Base-by-base conservation (phyloP, 2,888 invertebrate genomes). In the Sclerodermus sp. region DNA sequence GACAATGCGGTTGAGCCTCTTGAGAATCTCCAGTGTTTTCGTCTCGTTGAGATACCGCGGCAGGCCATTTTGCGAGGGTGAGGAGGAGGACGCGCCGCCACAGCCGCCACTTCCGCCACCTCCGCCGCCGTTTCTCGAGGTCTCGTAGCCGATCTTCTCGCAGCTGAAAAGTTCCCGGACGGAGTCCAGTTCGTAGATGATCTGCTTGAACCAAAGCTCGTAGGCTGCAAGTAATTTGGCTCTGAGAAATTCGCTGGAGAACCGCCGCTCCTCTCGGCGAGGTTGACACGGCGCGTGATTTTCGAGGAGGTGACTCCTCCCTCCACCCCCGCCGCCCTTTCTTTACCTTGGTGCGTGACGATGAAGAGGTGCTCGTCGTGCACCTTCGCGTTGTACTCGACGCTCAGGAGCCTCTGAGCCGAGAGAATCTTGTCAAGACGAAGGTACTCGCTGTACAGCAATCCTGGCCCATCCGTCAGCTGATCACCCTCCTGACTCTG, bases 201-300 rank as follows among this genome's bases (percentile, higher is more conserved):
- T 96, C 82, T 99, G 98, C 78, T 99, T 99, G 82, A 99, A 99
- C 99, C 98, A 99, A 3, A 99, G 82, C 79, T 99, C 99, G 80
- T 98, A 98, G 0, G 96, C 95, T 95, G 79, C 42, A 83, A 83
- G 39, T 3, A 44, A 13, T 29, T 15, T 39, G 39, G 18, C 14
- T 39, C 3, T 18, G 15, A 13, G 15, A 16, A 41, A 6, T 41
- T 15, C 41, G 14, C n/a, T n/a, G n/a, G n/a, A n/a, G n/a, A n/a
- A n/a, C n/a, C n/a, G 8, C n/a, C n/a, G n/a, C n/a, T 38, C n/a
- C n/a, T 31, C 12, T 31, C 9, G 9, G 9, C 32, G 12, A 31
- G 32, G 32, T 10, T n/a, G n/a, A n/a, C n/a, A n/a, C n/a, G n/a
- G n/a, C n/a, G n/a, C n/a, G n/a, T n/a, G n/a, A n/a, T n/a, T n/a